Evolutionary conservation across 2,888 invertebrate species (phyloP).

Genomic region (Smittia aterrima): DNA sequence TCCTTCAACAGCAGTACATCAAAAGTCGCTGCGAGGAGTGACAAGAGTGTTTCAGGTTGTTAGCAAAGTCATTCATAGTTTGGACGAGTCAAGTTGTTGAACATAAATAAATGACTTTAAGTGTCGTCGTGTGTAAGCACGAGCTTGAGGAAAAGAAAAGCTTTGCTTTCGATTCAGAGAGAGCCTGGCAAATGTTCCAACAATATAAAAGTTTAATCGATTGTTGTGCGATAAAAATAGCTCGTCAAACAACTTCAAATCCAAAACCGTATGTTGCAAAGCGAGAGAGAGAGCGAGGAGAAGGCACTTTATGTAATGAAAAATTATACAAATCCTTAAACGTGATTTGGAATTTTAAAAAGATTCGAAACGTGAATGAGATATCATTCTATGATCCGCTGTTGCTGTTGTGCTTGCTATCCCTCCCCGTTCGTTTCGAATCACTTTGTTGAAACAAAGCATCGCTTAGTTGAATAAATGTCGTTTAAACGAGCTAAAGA

Average conservation of each 20-base stretch:
- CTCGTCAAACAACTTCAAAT: background rate
- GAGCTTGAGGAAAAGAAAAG: no score
- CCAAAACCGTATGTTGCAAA: background rate
- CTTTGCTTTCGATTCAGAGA: no score
- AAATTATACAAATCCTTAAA: conserved; percentile 6
- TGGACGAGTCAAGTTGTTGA: background rate
- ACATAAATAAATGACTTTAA: no score
- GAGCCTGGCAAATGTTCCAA: no score
- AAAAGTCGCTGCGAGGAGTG: background rate
- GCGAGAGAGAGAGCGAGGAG: background rate
- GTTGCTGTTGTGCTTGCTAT: no score
- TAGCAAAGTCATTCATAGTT: background rate
- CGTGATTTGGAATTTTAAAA: background rate
- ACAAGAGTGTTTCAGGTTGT: conserved; percentile 10
- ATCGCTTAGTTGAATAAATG: no score
- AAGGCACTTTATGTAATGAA: conserved; percentile 4
- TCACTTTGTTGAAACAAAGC: no score
- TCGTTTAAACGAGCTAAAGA: no score
- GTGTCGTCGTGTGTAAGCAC: no score
- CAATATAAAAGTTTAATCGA: background rate
- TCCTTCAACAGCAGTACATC: conserved; percentile 26
- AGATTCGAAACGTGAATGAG: background rate
- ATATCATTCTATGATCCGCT: no score
- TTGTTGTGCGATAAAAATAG: conserved; percentile 1
- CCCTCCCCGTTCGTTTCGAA: no score